Evolutionary conservation across 2,113 vertebrate genomes (phyloP).

Genomic region (Nothocercus julius): DNA sequence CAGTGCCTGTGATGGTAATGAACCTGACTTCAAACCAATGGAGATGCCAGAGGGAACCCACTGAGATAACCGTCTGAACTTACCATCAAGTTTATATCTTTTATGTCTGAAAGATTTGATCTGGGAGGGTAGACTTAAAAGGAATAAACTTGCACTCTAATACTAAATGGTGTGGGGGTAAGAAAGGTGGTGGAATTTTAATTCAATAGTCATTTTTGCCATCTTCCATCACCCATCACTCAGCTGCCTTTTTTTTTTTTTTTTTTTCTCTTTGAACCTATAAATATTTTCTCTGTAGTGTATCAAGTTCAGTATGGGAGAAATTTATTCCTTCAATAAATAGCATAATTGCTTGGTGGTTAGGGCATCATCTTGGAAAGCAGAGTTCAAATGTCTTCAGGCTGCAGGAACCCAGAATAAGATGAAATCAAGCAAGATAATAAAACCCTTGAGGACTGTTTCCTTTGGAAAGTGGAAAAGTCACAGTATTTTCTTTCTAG

Average conservation of each 20-base stretch:
- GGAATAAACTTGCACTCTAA: not conserved
- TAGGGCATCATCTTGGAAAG: not conserved
- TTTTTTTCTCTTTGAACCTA: not conserved
- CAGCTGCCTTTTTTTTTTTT: not conserved
- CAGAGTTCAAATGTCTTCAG: not conserved
- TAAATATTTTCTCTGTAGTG: not conserved
- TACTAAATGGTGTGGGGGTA: not conserved
- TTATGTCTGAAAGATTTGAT: not conserved
- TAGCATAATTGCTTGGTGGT: not conserved
- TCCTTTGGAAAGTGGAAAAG: not conserved
- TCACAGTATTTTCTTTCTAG: not conserved
- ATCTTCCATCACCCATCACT: not conserved
- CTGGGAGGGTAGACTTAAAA: not conserved
- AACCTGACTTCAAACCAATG: not conserved
- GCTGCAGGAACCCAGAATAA: not conserved
- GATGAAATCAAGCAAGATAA: not conserved
- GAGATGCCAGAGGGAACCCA: rapidly evolving
- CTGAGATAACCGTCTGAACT: rapidly evolving
- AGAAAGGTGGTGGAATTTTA: not conserved
- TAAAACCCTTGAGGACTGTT: rapidly evolving
- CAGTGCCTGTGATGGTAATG: not conserved
- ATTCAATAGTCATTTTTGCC: not conserved
- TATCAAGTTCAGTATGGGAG: not conserved
- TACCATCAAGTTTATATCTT: not conserved
- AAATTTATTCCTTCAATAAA: not conserved